phyloP scores from a whole-genome alignment of 2,797 vertebrate genomes.

The Thaleichthys pacificus region DNA sequence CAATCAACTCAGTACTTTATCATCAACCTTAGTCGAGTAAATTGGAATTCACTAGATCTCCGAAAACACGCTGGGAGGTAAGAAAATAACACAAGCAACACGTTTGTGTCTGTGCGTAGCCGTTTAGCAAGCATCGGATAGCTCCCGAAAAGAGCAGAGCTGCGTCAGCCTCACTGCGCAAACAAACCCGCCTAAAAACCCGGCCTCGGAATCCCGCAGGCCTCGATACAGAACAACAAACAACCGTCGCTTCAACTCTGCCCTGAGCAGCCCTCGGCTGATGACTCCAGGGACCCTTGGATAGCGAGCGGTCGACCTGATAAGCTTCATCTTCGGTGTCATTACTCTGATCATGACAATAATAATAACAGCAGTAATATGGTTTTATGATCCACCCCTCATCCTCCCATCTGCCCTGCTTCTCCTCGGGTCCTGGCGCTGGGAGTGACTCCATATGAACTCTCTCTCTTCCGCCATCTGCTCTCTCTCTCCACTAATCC shows the following conservation, averaged over 20 bases:
- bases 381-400: slow-evolving; percentile 69
- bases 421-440: slow-evolving; percentile 56
- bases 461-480: slow-evolving; percentile 66
- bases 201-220: too few species aligned
- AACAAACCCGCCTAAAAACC: too few species aligned
- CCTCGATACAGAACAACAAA: slow-evolving; percentile 5
- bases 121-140: too few species aligned
- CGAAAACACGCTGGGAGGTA: too few species aligned
- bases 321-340: slow-evolving; percentile 56
- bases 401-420: slow-evolving; percentile 69
- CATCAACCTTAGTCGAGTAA: too few species aligned
- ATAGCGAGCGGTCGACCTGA: slow-evolving; percentile 42
- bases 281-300: neutral
- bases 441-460: slow-evolving; percentile 60
- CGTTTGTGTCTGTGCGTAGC: too few species aligned
- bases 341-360: slow-evolving; percentile 65
- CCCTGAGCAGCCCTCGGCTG: slow-evolving; percentile 21
- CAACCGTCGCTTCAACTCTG: slow-evolving; percentile 21
- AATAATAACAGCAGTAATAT: slow-evolving; percentile 69
- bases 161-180: too few species aligned
- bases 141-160: too few species aligned
- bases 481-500: slow-evolving; percentile 38
- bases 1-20: too few species aligned
- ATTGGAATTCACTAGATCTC: too few species aligned
- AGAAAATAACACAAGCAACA: too few species aligned